Conservation (phyloP, 2,113 vertebrate genomes). For the Progne subis region DNA sequence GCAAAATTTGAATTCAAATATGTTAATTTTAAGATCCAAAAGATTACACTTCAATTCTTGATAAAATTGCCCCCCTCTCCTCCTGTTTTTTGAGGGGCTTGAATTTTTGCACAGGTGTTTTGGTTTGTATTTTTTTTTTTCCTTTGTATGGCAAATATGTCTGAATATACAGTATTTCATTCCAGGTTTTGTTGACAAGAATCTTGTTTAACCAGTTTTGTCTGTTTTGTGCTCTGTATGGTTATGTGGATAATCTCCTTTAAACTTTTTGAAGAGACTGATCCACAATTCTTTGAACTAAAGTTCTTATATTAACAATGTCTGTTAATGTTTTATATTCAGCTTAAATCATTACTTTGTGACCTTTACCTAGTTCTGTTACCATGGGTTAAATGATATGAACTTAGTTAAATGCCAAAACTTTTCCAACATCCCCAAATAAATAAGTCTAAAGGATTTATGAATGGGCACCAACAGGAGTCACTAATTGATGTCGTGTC, state of each 20-base stretch:
- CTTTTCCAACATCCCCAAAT: not conserved
- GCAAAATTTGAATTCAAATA: not conserved
- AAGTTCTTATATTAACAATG: not conserved
- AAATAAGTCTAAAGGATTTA: not conserved
- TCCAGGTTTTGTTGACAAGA: slow-evolving; percentile 13
- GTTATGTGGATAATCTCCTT: not conserved
- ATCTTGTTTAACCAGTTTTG: slow-evolving; percentile 59
- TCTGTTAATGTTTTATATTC: slow-evolving; percentile 26
- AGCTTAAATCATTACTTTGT: not conserved
- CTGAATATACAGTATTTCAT: not conserved
- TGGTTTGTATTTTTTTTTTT: not conserved
- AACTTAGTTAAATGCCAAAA: not conserved
- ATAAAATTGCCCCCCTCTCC: rapidly evolving
- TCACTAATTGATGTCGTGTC: not conserved
- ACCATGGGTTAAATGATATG: not conserved
- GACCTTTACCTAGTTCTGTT: not conserved
- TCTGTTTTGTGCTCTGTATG: not conserved
- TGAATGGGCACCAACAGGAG: not conserved
- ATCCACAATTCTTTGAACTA: not conserved
- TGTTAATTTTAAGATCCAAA: not conserved
- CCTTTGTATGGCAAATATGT: not conserved
- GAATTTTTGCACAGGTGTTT: not conserved
- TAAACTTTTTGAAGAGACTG: not conserved
- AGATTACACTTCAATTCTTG: not conserved
- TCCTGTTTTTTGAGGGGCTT: rapidly evolving